Base-by-base conservation (phyloP, 2,888 invertebrate genomes). In the Cosmia pyralina region DNA sequence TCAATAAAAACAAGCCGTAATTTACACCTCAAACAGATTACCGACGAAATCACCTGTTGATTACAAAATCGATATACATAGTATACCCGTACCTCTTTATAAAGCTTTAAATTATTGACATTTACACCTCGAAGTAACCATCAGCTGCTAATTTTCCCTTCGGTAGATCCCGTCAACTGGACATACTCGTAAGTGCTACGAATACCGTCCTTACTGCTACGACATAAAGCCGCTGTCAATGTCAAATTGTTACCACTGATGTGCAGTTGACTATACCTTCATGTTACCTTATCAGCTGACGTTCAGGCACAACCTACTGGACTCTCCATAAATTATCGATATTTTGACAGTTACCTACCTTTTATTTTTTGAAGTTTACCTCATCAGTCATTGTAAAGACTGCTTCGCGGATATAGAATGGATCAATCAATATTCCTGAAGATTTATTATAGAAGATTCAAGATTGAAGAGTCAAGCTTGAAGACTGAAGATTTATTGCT, bases 11-110 rank as follows among this genome's bases (percentile, higher is more conserved):
- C 60, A 57, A 67, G 15, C 58, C 38, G 57, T 69, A 66, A 80
- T 65, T 66, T 63, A 62, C 74, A 78, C 79, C 59, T 68, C 64
- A 59, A 65, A 79, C 63, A 72, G 65, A 81, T 69, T 72, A 72
- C 64, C 22, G n/a, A 66, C 19, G 8, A 72, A 68, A 67, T 81
- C 69, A 81, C 81, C 38, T 78, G 82, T 81, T 81, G 82, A 82
- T 81, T 81, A 64, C 69, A 73, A 81, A 81, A 81, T 81, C 80
- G 64, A 81, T 81, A 70, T 28, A 28, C 38, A 38, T 38, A 65
- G 52, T 66, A 55, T 63, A 58, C 34, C n/a, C 19, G 22, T 44
- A n/a, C 15, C 19, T 58, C 7, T 6, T 17, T 50, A n/a, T 13
- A 38, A 13, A 10, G 44, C 11, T 65, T 76, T 58, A 58, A 63